Evolutionary conservation across 2,797 vertebrate species (phyloP), one percentile per base, ranked within the genome.

Genomic region (Buphagus erythrorhynchus): DNA sequence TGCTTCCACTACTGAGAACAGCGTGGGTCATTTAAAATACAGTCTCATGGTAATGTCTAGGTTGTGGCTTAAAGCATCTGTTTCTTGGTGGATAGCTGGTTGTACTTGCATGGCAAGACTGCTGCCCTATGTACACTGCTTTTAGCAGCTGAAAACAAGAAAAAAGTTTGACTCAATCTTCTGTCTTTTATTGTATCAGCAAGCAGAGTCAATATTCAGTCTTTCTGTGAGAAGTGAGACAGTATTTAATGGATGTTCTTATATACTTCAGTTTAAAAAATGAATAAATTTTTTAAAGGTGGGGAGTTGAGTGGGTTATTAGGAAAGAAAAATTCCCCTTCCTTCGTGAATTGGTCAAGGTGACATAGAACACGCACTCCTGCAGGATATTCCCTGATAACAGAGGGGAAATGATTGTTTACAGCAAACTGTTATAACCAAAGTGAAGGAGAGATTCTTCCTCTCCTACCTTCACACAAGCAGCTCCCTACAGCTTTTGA

Each of bases 361-460:
- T 83, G 87, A 86, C 72, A 77, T 15, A 96, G 93, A 92, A 90
- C 88, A 97, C 20, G 9, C 52, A 19, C 16, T 15, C 52, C 59
- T 80, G 77, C 62, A 86, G 86, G 54, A 36, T 31, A 51, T 73
- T 77, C 33, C 72, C 40, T 67, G 93, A 95, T 86, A 90, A 69
- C 43, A 33, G 86, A 46, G 25, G 78, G 84, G 69, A 61, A 86
- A 78, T 63, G 52, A 76, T 54, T 87, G 80, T 91, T 90, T 81
- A 93, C 54, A 92, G 25, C n/a, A 59, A 73, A 33, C 86, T 87
- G 71, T 45, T 68, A 69, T 9, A 63, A 59, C 24, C 42, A 40
- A 52, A 52, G 54, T 66, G 26, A 45, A 66, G 36, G 57, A 74
- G 74, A 77, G 73, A 69, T 71, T 86, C 58, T 48, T 55, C 52